Evolutionary conservation across 2,888 invertebrate genomes (phyloP).

Genomic region (Cataglyphis cursor): DNA sequence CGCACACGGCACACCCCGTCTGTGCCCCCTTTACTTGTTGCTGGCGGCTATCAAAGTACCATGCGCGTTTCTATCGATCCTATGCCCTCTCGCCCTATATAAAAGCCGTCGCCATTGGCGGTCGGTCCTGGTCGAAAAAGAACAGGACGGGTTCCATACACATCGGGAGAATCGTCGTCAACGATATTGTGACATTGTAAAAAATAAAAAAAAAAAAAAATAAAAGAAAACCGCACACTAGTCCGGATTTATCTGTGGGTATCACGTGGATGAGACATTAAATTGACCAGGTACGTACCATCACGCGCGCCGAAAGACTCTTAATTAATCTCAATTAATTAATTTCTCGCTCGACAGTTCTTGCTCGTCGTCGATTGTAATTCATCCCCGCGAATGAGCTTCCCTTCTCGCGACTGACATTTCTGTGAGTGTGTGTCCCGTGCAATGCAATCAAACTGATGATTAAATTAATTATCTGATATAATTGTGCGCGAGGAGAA

Average conservation of each 20-base stretch:
- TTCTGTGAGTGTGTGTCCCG: too few species aligned
- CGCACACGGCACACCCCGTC: background rate
- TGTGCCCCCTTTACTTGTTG: constrained; percentile 82
- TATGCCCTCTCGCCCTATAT: constrained; percentile 74
- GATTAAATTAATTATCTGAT: background rate
- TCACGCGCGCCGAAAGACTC: background rate
- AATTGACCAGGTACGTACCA: constrained; percentile 40
- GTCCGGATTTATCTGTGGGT: constrained; percentile 7
- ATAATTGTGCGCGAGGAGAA: background rate
- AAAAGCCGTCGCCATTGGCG: constrained; percentile 75
- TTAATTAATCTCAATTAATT: background rate
- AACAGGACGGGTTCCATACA: constrained; percentile 68
- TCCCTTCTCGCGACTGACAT: background rate
- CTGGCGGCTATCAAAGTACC: constrained; percentile 75
- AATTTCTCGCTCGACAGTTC: background rate
- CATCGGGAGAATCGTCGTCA: constrained; percentile 39
- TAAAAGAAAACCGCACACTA: background rate
- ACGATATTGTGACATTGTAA: constrained; percentile 21
- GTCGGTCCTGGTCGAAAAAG: constrained; percentile 68
- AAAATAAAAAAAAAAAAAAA: background rate
- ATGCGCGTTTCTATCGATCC: constrained; percentile 86
- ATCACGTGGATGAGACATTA: constrained; percentile 64
- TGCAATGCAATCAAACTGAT: background rate
- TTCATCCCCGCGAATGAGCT: background rate
- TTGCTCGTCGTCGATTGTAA: background rate